Base-by-base conservation (phyloP, 2,113 vertebrate species). In the Microtus oregoni region DNA sequence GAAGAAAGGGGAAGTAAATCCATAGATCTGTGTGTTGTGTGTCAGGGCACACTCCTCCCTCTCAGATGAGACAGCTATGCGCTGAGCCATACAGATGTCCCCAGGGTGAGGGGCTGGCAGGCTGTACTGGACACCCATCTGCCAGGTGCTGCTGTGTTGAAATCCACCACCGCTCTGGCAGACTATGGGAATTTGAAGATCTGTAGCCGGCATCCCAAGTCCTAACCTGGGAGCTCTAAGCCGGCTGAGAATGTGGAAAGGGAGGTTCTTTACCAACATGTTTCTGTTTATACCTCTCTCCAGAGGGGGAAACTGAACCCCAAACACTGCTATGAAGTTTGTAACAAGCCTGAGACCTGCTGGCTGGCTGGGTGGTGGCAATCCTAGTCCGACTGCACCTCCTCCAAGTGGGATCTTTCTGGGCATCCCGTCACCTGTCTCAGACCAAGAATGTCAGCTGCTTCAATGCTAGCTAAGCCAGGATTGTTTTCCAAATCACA, bases 121-220 rank as follows among this genome's bases (percentile, higher is more conserved):
- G 17, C 20, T 26, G 20, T 15, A 1, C 0, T 2, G 20, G 24
- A 41, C 44, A 76, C 41, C 32, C 35, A 38, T 24, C 4, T 0
- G 0, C 24, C 0, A 0, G 0, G 10, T 0, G 12, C 6, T 76
- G 24, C 7, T 17, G n/a, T 15, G 55, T 17, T 13, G 3, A 61
- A 79, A 82, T 44, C 61, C 28, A 87, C 17, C 10, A 13, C 61
- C 38, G 75, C 13, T 55, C 63, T 61, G 38, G 61, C 93, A 75
- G 75, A 20, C 28, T 1, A 5, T 2, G 30, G 61, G 76, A 52
- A 17, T 24, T 5, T 28, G 67, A 76, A 50, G n/a, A 61, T 58
- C 88, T 76, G 44, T 22, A 32, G 52, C 70, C 75, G 85, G 41
- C 6, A 55, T 68, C 75, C 87, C 3, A 0, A 52, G 81, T 65